phyloP scores from a whole-genome alignment of 2,888 invertebrate genomes.

The Alsophila aescularia region DNA sequence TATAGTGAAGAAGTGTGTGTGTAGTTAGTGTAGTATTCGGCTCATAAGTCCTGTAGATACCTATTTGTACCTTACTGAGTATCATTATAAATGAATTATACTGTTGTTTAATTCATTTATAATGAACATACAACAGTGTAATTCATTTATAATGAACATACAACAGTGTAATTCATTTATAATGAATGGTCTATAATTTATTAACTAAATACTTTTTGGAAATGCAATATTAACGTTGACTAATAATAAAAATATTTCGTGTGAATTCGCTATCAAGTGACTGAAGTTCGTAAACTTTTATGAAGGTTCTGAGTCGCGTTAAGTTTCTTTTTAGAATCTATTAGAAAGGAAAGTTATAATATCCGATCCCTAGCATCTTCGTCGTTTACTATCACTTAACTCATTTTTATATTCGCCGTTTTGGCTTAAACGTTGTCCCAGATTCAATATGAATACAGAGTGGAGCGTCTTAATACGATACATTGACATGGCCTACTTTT shows the following conservation, averaged over 20 bases:
- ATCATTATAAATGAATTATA: too few relatives aligned
- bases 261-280: constrained; percentile 33
- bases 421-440: constrained; percentile 71
- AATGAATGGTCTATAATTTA: too few relatives aligned
- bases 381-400: constrained; percentile 78
- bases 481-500: constrained; percentile 69
- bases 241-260: constrained; percentile 34
- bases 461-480: constrained; percentile 66
- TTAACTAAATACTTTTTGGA: neutral
- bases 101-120: too few relatives aligned
- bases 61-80: too few relatives aligned
- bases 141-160: too few relatives aligned
- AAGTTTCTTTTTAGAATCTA: constrained; percentile 64
- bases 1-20: too few relatives aligned
- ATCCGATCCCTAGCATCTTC: constrained; percentile 55
- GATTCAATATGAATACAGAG: constrained; percentile 74
- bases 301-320: constrained; percentile 44
- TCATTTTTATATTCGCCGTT: constrained; percentile 77
- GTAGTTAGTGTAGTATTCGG: too few relatives aligned
- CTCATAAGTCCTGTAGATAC: too few relatives aligned
- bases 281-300: constrained; percentile 48
- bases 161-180: too few relatives aligned
- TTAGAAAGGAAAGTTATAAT: constrained; percentile 67
- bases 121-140: too few relatives aligned
- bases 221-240: constrained; percentile 29